A percentile compares a stretch with the other conserved stretches of the same genome.
phyloP scores from a whole-genome alignment of 2,797 vertebrate genomes.

The Pangasius krempfi region DNA sequence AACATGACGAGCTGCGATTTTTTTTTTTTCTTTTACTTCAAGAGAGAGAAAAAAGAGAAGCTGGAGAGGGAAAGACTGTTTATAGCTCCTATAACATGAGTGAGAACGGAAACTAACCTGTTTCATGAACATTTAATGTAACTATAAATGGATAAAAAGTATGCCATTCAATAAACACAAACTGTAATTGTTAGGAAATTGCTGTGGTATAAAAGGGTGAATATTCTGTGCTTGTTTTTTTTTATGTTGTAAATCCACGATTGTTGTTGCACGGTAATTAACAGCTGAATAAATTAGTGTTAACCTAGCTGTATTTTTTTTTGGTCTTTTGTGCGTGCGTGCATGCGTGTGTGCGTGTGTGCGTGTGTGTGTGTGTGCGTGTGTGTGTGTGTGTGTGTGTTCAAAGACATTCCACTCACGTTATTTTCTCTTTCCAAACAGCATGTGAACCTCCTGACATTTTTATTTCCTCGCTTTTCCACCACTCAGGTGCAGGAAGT shows the following conservation, averaged over 20 bases:
- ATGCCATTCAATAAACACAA: not conserved
- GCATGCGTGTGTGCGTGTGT: not conserved
- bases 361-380: slow-evolving; percentile 3
- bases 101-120: not conserved
- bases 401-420: not conserved
- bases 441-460: not conserved
- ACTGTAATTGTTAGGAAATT: not conserved
- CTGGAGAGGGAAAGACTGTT: not conserved
- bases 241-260: not conserved
- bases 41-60: not conserved
- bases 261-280: not conserved
- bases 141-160: not conserved
- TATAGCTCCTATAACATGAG: not conserved
- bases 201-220: not conserved
- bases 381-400: not conserved
- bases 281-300: not conserved
- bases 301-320: not conserved
- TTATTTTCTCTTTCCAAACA: not conserved
- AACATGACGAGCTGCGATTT: not conserved
- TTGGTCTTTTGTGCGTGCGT: not conserved
- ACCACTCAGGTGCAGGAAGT: slow-evolving; percentile 47
- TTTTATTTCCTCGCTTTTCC: not conserved
- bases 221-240: not conserved
- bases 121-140: not conserved
- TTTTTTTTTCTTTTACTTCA: too few species aligned